Evolutionary conservation across 1,140 invertebrate genomes (phyloP), one percentile per base, ranked within the genome.

Genomic region (Ctenoplectra terminalis): DNA sequence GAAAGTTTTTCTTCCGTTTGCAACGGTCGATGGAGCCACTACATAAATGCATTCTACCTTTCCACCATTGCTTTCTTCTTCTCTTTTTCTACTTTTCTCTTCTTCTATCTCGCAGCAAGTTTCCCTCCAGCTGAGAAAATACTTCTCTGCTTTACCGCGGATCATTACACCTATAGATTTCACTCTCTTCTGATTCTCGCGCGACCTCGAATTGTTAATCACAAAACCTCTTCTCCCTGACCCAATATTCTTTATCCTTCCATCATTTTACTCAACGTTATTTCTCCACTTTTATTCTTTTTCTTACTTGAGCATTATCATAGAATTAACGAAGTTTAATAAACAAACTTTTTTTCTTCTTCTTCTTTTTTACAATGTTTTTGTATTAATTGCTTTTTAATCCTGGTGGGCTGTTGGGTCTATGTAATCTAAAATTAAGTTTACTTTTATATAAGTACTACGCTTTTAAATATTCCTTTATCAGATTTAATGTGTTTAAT

Each of bases 1-100:
- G 86, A 90, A 92, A 92, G 91, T 91, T 92, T 91, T 92, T 89
- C 90, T 88, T 85, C 69, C 84, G 74, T 78, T 87, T 71, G 71
- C 82, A 64, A 77, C 70, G 71, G 64, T 84, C 69, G 71, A 84
- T 81, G 60, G 83, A 83, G 72, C 85, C 85, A 89, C 89, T 89
- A 89, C 87, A 90, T 91, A 92, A 91, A 92, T 91, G 89, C 84
- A 90, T 90, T 91, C 76, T 79, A 77, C 69, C 58, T 48, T 84
- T 50, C 34, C 34, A 52, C 85, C 85, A 64, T 67, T 67, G 48
- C 70, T 31, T 61, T 71, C 50, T 67, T 31, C 37, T 3, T 34
- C 20, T 23, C 46, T 54, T 58, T 58, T 54, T 13, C 40, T 50
- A n/a, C n/a, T 1, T n/a, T 73, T 26, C 66, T 37, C 26, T 50